These are phyloP conservation scores for Copidosoma floridanum DNA, from an alignment of 1,140 invertebrate species.

Conservation along the genomic window DNA sequence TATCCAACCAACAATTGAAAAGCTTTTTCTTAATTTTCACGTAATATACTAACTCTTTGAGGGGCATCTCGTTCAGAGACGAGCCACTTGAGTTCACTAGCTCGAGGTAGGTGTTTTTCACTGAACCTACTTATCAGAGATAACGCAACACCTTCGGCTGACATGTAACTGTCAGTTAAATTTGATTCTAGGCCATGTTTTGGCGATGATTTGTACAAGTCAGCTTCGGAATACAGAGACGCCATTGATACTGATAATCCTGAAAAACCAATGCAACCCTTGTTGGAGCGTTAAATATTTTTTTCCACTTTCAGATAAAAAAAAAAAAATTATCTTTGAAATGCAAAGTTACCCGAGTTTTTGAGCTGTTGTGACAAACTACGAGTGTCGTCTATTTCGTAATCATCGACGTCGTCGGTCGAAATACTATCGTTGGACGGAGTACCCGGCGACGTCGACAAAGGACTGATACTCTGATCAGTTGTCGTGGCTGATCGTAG, in stretches of 20 bases:
- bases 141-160: slow-evolving; percentile 78
- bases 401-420: slow-evolving; percentile 59
- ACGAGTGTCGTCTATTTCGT: slow-evolving; percentile 55
- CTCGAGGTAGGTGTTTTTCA: slow-evolving; percentile 74
- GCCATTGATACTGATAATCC: slow-evolving; percentile 64
- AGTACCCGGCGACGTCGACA: slow-evolving; percentile 56
- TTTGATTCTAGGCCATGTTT: slow-evolving; percentile 38
- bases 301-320: not conserved
- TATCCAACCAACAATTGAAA: no score
- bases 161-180: slow-evolving; percentile 55
- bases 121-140: slow-evolving; percentile 75
- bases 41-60: slow-evolving; percentile 59
- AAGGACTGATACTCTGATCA: slow-evolving; percentile 57
- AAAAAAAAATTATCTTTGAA: not conserved
- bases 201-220: slow-evolving; percentile 45
- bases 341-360: slow-evolving; percentile 42
- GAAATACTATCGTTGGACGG: slow-evolving; percentile 52
- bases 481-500: slow-evolving; percentile 52
- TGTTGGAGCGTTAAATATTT: no score
- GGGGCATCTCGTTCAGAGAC: slow-evolving; percentile 78
- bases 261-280: no score
- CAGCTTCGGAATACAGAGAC: slow-evolving; percentile 64
- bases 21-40: no score
- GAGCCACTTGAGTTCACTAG: slow-evolving; percentile 80
- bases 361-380: slow-evolving; percentile 48